Evolutionary conservation across 1,140 invertebrate species (phyloP).

Genomic region (Meteorus sp.): DNA sequence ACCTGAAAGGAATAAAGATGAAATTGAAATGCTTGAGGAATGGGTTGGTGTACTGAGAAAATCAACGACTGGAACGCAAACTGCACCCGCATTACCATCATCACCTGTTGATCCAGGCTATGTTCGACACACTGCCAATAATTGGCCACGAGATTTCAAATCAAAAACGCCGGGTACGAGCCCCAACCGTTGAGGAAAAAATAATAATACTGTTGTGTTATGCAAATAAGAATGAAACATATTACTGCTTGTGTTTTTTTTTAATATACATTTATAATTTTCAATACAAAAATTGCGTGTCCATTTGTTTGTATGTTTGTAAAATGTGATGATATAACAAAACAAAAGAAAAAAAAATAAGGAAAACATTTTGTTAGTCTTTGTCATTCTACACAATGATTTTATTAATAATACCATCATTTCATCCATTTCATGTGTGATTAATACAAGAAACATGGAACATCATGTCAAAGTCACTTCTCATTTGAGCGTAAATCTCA

Average conservation of each 20-base stretch:
- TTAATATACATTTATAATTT: conserved; percentile 42
- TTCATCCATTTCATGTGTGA: conserved; percentile 38
- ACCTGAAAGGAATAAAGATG: conserved; percentile 40
- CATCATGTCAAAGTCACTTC: neutral
- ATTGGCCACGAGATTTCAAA: conserved; percentile 63
- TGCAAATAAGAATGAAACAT: conserved; percentile 24
- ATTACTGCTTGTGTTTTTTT: conserved; percentile 32
- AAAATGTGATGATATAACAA: conserved; percentile 43
- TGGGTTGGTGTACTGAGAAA: conserved; percentile 57
- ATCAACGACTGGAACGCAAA: conserved; percentile 54
- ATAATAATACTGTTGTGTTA: conserved; percentile 8
- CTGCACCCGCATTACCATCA: conserved; percentile 49
- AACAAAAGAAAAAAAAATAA: conserved; percentile 38
- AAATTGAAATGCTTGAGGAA: conserved; percentile 54
- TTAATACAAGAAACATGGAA: too few species aligned
- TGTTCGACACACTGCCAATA: conserved; percentile 68
- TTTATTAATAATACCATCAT: too few species aligned
- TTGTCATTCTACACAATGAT: too few species aligned
- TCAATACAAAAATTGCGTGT: conserved; percentile 37
- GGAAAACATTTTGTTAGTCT: conserved; percentile 46
- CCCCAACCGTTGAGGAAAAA: conserved; percentile 58
- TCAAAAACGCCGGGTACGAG: conserved; percentile 65
- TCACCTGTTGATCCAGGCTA: conserved; percentile 70
- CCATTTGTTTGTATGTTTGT: conserved; percentile 24
- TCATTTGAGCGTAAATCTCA: neutral